Percentiles rank a stretch among this genome's conserved stretches.
These are phyloP conservation scores for Lochmaea crataegi DNA, from an alignment of 2,888 invertebrate genomes.

Conservation along the genomic window DNA sequence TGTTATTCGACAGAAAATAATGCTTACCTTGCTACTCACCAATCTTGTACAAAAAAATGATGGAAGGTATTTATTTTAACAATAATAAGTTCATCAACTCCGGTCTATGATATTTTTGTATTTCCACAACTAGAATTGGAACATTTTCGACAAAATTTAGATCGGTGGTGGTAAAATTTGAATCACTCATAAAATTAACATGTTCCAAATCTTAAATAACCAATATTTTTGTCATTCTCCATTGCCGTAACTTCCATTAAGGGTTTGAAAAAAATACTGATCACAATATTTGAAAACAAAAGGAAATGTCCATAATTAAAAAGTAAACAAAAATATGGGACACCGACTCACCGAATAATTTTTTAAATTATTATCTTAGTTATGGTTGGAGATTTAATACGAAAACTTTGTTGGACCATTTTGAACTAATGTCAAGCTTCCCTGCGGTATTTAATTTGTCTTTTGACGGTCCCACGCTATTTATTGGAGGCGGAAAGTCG, in stretches of 20 bases:
- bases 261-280: no score
- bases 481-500: slow-evolving; percentile 85
- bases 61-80: slow-evolving; percentile 55
- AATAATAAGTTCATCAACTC: background rate
- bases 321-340: no score
- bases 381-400: slow-evolving; percentile 87
- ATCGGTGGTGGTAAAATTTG: no score
- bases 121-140: no score
- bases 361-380: slow-evolving; percentile 54
- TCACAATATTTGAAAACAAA: no score
- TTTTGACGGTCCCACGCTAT: slow-evolving; percentile 77
- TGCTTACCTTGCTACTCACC: slow-evolving; percentile 85
- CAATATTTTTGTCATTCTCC: no score
- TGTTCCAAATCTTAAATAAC: no score
- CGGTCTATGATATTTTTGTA: background rate
- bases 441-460: slow-evolving; percentile 65
- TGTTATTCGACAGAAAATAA: slow-evolving; percentile 69
- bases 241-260: no score
- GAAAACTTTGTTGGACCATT: slow-evolving; percentile 75
- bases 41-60: slow-evolving; percentile 74
- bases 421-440: slow-evolving; percentile 74
- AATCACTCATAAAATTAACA: no score
- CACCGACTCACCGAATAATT: no score
- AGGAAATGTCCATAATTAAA: no score
- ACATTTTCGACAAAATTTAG: no score